These are phyloP conservation scores for Melanotaenia trifasciata DNA, from an alignment of 2,797 vertebrate genomes.

Conservation along the genomic window DNA sequence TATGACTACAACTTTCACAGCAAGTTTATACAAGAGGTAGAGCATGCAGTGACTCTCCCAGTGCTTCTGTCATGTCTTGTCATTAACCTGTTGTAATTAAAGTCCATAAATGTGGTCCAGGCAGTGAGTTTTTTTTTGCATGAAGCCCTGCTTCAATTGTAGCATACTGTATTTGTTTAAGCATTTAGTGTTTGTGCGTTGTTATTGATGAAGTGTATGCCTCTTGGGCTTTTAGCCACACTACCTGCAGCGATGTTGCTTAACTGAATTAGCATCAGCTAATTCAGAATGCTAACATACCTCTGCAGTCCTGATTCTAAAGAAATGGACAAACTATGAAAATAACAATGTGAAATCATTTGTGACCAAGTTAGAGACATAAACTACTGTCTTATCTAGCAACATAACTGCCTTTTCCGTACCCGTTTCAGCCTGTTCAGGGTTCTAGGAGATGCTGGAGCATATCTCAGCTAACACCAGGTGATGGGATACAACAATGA, in stretches of 20 bases:
- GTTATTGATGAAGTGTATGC: slow-evolving; percentile 31
- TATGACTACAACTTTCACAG: slow-evolving; percentile 32
- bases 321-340: slow-evolving; percentile 9
- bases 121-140: slow-evolving; percentile 34
- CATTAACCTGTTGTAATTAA: slow-evolving; percentile 26
- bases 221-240: slow-evolving; percentile 39
- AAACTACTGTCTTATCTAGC: neutral
- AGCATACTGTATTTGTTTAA: slow-evolving; percentile 1
- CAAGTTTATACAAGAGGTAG: slow-evolving; percentile 38
- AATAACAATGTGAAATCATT: neutral
- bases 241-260: slow-evolving; percentile 28
- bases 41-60: slow-evolving; percentile 36
- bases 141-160: neutral
- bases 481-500: neutral
- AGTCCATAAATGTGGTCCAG: slow-evolving; percentile 25
- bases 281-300: slow-evolving; percentile 40
- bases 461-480: neutral
- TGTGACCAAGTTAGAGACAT: neutral
- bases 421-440: neutral
- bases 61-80: slow-evolving; percentile 15
- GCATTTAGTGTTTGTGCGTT: slow-evolving; percentile 2
- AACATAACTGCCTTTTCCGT: neutral
- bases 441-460: neutral
- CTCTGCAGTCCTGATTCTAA: slow-evolving; percentile 1
- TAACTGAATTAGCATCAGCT: slow-evolving; percentile 26